These are phyloP conservation scores for Calephelis perditalis DNA, from an alignment of 2,888 invertebrate species.

Conservation along the genomic window DNA sequence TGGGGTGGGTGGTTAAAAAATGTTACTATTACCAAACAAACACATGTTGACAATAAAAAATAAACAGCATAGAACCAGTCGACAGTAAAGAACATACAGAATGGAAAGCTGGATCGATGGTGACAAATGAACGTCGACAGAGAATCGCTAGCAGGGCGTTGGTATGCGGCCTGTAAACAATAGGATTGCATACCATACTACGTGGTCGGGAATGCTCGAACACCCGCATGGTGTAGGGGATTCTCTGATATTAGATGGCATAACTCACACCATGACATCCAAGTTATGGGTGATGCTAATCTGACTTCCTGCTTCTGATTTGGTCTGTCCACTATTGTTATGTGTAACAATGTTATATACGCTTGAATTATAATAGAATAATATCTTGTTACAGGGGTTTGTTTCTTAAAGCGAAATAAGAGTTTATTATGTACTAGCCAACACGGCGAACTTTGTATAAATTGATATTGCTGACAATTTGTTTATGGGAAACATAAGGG, in stretches of 20 bases:
- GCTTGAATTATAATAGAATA: too few species aligned
- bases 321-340: slow-evolving; percentile 30
- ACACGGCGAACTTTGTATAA: too few species aligned
- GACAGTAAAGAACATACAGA: slow-evolving; percentile 27
- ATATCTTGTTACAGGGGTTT: too few species aligned
- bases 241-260: slow-evolving; percentile 57
- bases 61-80: too few species aligned
- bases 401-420: too few species aligned
- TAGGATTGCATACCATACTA: slow-evolving; percentile 64
- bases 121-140: slow-evolving; percentile 68
- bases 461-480: too few species aligned
- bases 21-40: too few species aligned
- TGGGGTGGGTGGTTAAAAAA: too few species aligned
- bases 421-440: too few species aligned
- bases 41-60: not conserved
- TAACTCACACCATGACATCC: slow-evolving; percentile 50
- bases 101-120: slow-evolving; percentile 55
- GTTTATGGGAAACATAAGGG: too few species aligned
- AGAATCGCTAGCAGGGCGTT: slow-evolving; percentile 34
- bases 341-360: slow-evolving; percentile 1
- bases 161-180: slow-evolving; percentile 34
- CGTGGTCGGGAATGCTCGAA: slow-evolving; percentile 42
- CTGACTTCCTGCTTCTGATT: slow-evolving; percentile 52
- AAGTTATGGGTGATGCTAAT: slow-evolving; percentile 60
- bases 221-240: slow-evolving; percentile 58